These are phyloP conservation scores for Tenthredo livida DNA, from an alignment of 2,888 invertebrate species.

Conservation along the genomic window DNA sequence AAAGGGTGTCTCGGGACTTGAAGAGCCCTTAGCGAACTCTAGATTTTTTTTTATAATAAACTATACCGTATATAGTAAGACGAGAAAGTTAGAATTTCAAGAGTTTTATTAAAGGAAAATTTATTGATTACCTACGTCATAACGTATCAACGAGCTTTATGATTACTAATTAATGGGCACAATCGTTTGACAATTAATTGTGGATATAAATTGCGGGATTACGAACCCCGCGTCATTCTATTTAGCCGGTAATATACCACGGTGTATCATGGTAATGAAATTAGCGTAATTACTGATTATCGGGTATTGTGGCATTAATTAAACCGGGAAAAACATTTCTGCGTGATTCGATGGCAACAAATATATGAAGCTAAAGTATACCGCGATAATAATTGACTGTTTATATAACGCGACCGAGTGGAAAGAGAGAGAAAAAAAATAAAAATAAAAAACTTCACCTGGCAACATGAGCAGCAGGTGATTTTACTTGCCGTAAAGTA, in stretches of 20 bases:
- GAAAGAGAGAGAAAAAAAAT: no score
- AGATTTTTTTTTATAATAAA: neutral
- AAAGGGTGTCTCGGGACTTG: neutral
- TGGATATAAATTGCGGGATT: neutral
- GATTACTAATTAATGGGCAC: neutral
- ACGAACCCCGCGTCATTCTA: neutral
- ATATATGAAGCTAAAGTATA: neutral
- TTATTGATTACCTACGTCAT: neutral
- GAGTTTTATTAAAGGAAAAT: neutral
- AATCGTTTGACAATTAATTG: neutral
- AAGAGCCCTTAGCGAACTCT: neutral
- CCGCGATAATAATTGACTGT: neutral
- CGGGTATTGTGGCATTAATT: neutral
- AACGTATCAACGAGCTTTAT: neutral
- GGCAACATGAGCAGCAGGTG: neutral
- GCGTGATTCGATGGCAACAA: neutral
- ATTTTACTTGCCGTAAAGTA: neutral
- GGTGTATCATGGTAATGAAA: conserved; percentile 3
- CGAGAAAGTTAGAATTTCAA: neutral
- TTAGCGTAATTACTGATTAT: conserved; percentile 1
- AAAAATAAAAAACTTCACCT: neutral
- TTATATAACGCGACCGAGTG: no score
- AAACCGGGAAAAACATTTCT: neutral
- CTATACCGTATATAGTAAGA: neutral
- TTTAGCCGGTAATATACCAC: neutral